These are phyloP conservation scores for Callorhinus ursinus DNA, from an alignment of 2,113 vertebrate genomes.

Conservation along the genomic window DNA sequence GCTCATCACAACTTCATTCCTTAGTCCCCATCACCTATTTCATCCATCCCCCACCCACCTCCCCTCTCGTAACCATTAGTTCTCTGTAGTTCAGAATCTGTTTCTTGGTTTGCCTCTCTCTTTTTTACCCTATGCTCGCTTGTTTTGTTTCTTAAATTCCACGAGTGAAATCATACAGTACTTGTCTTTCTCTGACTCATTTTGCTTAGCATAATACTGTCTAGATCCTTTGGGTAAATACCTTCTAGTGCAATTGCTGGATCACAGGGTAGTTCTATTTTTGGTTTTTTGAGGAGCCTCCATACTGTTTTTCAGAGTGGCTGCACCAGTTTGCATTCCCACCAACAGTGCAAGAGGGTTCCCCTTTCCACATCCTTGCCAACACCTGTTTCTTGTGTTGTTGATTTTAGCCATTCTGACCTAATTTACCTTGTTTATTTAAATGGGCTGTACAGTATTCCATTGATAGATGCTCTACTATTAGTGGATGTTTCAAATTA, in stretches of 20 bases:
- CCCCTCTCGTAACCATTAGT: neutral
- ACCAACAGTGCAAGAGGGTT: neutral
- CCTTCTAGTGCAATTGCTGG: neutral
- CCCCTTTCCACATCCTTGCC: neutral
- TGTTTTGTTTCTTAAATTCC: neutral
- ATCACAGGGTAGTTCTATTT: neutral
- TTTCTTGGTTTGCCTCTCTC: neutral
- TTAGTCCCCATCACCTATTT: neutral
- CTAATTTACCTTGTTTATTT: slow-evolving; percentile 11
- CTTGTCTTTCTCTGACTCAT: neutral
- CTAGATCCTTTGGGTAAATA: neutral
- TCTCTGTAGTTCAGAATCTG: neutral
- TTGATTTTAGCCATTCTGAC: neutral
- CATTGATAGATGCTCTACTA: neutral
- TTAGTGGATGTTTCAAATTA: neutral
- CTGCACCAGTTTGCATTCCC: neutral
- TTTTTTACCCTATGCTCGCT: too few species aligned
- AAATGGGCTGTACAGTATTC: neutral
- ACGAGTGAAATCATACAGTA: neutral
- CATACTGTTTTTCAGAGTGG: neutral
- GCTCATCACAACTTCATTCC: neutral
- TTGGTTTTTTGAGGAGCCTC: neutral
- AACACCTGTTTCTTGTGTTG: neutral
- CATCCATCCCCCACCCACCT: neutral
- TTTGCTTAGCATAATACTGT: neutral